Evolutionary conservation across 2,888 invertebrate species (phyloP).

Genomic region (Lathronympha strigana): DNA sequence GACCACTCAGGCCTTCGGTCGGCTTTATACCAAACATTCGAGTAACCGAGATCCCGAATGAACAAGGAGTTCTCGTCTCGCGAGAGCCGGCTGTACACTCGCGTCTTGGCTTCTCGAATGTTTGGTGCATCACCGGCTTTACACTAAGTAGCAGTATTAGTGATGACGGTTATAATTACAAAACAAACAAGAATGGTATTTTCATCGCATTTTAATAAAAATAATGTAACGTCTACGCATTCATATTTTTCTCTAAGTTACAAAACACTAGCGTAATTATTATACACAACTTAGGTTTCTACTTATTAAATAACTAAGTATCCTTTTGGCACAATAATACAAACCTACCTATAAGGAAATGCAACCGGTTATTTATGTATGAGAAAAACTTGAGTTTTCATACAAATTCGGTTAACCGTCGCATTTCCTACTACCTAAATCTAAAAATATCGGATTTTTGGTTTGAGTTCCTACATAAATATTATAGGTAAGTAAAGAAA

Average conservation of each 20-base stretch:
- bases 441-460: conserved; percentile 24
- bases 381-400: no score
- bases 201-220: conserved; percentile 72
- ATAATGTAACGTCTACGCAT: conserved; percentile 72
- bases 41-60: no score
- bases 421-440: no score
- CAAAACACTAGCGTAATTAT: conserved; percentile 63
- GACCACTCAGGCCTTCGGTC: no score
- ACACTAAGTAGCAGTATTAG: background rate
- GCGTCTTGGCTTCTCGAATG: no score
- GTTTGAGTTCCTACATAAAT: background rate
- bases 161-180: background rate
- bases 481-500: background rate
- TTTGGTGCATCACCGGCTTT: no score
- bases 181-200: conserved; percentile 48
- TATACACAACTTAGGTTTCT: conserved; percentile 49
- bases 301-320: conserved; percentile 57
- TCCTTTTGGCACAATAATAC: conserved; percentile 63
- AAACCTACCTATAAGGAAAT: background rate
- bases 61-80: no score
- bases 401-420: no score
- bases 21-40: no score
- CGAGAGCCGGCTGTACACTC: no score
- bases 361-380: no score
- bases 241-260: conserved; percentile 69